phyloP scores from a whole-genome alignment of 1,140 invertebrate species.

The Drosophila ambigua region DNA sequence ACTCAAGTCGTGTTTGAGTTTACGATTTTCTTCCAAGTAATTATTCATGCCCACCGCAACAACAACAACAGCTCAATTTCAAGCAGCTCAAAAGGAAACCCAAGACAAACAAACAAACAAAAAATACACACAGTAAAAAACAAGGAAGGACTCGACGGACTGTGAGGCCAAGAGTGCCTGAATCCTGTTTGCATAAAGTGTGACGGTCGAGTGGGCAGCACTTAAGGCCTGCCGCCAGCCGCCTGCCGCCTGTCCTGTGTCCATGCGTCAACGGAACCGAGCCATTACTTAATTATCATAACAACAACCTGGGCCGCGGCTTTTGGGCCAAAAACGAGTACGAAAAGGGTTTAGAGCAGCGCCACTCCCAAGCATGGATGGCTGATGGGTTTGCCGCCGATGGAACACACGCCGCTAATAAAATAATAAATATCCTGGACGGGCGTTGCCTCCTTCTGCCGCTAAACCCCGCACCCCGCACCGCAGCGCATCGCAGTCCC shows the following conservation, averaged over 20 bases:
- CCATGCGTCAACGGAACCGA: conserved; percentile 44
- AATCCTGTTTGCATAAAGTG: conserved; percentile 57
- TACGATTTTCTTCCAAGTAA: conserved; percentile 56
- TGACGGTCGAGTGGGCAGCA: conserved; percentile 72
- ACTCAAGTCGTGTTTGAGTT: conserved; percentile 12
- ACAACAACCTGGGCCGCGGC: conserved; percentile 43
- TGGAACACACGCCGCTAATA: conserved; percentile 74
- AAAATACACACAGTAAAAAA: conserved; percentile 1
- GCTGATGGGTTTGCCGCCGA: conserved; percentile 11
- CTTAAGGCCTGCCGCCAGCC: conserved; percentile 46
- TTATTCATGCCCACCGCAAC: conserved; percentile 55
- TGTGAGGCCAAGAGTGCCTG: background rate
- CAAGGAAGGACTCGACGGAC: background rate
- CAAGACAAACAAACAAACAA: conserved; percentile 27
- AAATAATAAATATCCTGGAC: conserved; percentile 79
- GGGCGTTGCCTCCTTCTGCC: conserved; percentile 17
- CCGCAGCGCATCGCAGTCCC: background rate
- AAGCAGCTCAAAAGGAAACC: conserved; percentile 1
- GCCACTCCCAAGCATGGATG: conserved; percentile 57
- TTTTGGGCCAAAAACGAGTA: conserved; percentile 57
- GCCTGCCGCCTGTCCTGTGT: conserved; percentile 12
- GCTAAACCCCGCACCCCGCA: background rate
- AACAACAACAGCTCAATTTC: conserved; percentile 44
- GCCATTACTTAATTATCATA: conserved; percentile 80
- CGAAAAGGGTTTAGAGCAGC: conserved; percentile 60